Evolutionary conservation across 2,113 vertebrate genomes (phyloP).

Genomic region (Equus przewalskii): DNA sequence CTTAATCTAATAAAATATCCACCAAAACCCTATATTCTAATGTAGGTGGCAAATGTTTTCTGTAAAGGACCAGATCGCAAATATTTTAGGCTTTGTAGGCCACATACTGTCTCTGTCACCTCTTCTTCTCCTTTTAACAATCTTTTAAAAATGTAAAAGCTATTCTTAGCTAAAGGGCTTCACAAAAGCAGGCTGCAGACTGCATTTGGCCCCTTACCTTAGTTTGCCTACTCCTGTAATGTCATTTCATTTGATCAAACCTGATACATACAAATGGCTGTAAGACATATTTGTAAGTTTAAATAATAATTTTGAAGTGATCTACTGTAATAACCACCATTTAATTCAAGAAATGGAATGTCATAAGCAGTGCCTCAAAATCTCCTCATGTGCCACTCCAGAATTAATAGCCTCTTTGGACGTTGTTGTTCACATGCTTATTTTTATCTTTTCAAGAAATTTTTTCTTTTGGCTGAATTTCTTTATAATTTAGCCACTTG

Average conservation of each 20-base stretch:
- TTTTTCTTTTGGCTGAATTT: not conserved
- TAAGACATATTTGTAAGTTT: not conserved
- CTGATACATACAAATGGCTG: not conserved
- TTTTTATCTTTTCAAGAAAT: not conserved
- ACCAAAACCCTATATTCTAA: not conserved
- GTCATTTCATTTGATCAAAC: not conserved
- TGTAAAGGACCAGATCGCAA: not conserved
- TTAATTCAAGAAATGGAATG: not conserved
- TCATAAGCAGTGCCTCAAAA: not conserved
- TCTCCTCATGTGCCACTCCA: not conserved
- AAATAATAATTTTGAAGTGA: constrained; percentile 44
- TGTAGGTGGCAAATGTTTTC: not conserved
- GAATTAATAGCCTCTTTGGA: not conserved
- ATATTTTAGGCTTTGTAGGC: not conserved
- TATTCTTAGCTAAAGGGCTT: not conserved
- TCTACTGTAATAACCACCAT: not conserved
- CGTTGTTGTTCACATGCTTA: not conserved
- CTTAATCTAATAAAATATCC: constrained; percentile 7
- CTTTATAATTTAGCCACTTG: not conserved
- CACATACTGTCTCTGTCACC: not conserved
- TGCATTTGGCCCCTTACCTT: not conserved
- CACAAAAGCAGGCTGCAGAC: not conserved
- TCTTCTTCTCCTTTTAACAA: not conserved
- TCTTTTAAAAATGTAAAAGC: not conserved
- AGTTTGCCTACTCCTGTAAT: not conserved